Percentiles rank a stretch among this genome's conserved stretches.
phyloP scores from a whole-genome alignment of 2,888 invertebrate species.

The Entomobrya proxima region DNA sequence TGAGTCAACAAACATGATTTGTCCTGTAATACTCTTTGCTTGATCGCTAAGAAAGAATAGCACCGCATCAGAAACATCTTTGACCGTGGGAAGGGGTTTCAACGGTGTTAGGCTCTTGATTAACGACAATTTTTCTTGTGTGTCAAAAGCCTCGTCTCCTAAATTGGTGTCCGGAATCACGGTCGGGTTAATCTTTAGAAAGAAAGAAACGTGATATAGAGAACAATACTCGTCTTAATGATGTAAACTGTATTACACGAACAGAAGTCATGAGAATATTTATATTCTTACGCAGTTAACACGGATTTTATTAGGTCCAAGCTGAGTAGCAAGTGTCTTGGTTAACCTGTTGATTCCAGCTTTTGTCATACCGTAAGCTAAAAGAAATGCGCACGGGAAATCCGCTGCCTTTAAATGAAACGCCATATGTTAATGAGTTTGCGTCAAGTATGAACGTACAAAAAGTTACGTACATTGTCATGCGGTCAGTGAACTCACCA shows the following conservation, averaged over 20 bases:
- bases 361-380: constrained; percentile 90
- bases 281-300: constrained; percentile 61
- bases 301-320: constrained; percentile 82
- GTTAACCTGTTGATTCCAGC: constrained; percentile 92
- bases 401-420: constrained; percentile 77
- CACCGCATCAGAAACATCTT: constrained; percentile 88
- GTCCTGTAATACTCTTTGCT: constrained; percentile 89
- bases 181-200: constrained; percentile 36
- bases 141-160: constrained; percentile 21
- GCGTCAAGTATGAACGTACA: too few species aligned
- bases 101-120: constrained; percentile 3
- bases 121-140: constrained; percentile 20
- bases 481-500: constrained; percentile 79
- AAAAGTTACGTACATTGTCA: background rate
- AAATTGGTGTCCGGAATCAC: background rate
- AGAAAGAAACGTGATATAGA: too few species aligned
- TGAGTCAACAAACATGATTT: constrained; percentile 88
- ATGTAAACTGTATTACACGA: too few species aligned
- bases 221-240: too few species aligned
- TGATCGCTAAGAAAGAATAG: constrained; percentile 88
- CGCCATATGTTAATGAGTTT: too few species aligned
- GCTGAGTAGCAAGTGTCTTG: constrained; percentile 89
- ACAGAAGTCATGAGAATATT: too few species aligned
- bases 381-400: constrained; percentile 86
- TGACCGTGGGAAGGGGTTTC: constrained; percentile 76